A percentile compares a stretch with the other conserved stretches of the same genome.
Evolutionary conservation across 2,797 vertebrate species (phyloP).

Genomic region (Tadarida brasiliensis): DNA sequence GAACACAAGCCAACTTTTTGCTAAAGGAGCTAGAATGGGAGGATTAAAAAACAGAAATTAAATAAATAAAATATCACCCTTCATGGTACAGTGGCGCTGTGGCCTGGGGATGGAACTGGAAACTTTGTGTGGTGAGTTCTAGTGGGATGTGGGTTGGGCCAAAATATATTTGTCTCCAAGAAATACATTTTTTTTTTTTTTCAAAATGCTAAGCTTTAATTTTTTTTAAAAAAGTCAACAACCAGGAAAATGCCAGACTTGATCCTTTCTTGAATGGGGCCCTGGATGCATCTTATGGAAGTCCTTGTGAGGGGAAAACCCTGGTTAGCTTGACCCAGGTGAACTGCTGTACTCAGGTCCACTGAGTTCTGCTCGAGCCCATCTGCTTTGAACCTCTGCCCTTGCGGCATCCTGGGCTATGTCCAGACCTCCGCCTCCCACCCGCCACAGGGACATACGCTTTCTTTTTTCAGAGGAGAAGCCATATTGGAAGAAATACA

Average conservation of each 20-base stretch:
- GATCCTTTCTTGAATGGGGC: constrained; percentile 75
- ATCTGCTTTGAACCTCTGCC: background rate
- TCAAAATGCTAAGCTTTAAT: constrained; percentile 78
- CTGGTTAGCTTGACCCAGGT: background rate
- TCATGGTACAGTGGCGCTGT: constrained; percentile 72
- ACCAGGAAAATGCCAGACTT: constrained; percentile 65
- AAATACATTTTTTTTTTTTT: constrained; percentile 83
- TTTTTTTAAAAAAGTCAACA: constrained; percentile 72
- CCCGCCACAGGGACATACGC: background rate
- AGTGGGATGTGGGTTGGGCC: constrained; percentile 76
- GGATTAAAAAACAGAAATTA: constrained; percentile 56
- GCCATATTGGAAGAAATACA: constrained; percentile 68
- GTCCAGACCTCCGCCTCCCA: background rate
- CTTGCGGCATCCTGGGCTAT: accelerated
- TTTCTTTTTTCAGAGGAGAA: constrained; percentile 54
- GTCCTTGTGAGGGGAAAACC: constrained; percentile 30
- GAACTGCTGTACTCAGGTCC: background rate
- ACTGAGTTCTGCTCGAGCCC: background rate
- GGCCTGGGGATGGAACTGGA: constrained; percentile 79
- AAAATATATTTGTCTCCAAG: constrained; percentile 80
- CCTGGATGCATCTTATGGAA: constrained; percentile 13
- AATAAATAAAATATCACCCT: constrained; percentile 79
- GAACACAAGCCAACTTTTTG: background rate
- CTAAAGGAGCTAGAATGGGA: constrained; percentile 9
- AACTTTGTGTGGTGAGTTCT: constrained; percentile 82